A percentile compares a stretch with the other conserved stretches of the same genome.
These are phyloP conservation scores for Amphilophus citrinellus DNA, from an alignment of 2,113 vertebrate species.

Conservation along the genomic window DNA sequence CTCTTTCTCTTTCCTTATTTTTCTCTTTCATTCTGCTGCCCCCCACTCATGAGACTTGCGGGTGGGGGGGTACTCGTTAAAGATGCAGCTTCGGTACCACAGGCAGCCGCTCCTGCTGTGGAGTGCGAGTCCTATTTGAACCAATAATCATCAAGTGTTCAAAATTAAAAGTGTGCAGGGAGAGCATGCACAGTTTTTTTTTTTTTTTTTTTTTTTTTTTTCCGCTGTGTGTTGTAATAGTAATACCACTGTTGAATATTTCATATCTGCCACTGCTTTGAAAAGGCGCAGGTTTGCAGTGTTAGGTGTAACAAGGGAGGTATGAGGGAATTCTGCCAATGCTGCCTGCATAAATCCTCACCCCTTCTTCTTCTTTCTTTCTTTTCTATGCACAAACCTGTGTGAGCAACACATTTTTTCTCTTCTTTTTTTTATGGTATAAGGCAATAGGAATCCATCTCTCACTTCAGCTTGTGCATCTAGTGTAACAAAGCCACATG, in stretches of 20 bases:
- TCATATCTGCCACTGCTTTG: conserved; percentile 74
- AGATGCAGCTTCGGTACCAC: conserved; percentile 62
- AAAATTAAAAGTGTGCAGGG: conserved; percentile 68
- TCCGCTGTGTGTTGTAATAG: conserved; percentile 71
- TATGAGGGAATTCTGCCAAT: conserved; percentile 61
- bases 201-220: conserved; percentile 17
- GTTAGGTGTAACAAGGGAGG: conserved; percentile 69
- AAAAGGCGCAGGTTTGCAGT: conserved; percentile 68
- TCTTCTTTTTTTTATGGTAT: conserved; percentile 18
- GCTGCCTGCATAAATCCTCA: conserved; percentile 64
- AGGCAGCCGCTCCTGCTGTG: conserved; percentile 60
- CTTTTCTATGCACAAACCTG: conserved; percentile 57
- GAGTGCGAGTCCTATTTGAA: conserved; percentile 69
- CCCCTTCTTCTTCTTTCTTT: conserved; percentile 15
- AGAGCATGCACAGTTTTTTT: conserved; percentile 12
- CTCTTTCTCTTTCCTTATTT: conserved; percentile 27
- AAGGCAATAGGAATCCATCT: conserved; percentile 45
- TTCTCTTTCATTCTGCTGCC: conserved; percentile 36
- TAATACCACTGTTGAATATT: conserved; percentile 78
- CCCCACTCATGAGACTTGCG: conserved; percentile 33
- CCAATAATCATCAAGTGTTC: conserved; percentile 78
- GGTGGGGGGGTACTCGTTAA: conserved; percentile 64
- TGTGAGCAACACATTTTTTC: conserved; percentile 28
- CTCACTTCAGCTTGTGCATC: conserved; percentile 41
- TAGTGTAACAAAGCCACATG: conserved; percentile 70